Evolutionary conservation across 2,797 vertebrate species (phyloP).

Genomic region (Schizothorax lantsangensis): DNA sequence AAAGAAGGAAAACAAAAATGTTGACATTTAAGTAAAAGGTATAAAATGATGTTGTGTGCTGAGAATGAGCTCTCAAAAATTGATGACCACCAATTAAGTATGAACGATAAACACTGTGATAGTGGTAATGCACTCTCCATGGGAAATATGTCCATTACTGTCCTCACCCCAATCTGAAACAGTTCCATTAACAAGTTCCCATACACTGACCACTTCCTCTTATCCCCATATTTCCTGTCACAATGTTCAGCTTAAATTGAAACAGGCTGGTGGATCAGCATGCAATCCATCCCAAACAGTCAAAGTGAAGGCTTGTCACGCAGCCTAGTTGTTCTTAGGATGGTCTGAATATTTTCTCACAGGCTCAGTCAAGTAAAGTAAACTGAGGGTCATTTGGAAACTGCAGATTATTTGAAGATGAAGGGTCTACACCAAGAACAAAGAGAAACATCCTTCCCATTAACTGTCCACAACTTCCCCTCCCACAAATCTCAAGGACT

Average conservation of each 20-base stretch:
- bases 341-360: conserved; percentile 64
- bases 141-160: conserved; percentile 51
- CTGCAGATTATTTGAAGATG: conserved; percentile 29
- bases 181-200: conserved; percentile 69
- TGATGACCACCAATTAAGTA: neutral
- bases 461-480: conserved; percentile 5
- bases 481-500: conserved; percentile 13
- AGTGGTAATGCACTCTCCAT: conserved; percentile 7
- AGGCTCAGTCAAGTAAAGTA: conserved; percentile 42
- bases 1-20: neutral
- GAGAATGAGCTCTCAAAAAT: neutral
- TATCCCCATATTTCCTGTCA: conserved; percentile 71
- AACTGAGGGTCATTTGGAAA: conserved; percentile 43
- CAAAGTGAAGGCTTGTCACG: conserved; percentile 46
- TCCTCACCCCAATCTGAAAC: conserved; percentile 67
- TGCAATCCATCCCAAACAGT: conserved; percentile 53
- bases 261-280: conserved; percentile 64
- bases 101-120: conserved; percentile 5
- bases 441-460: conserved; percentile 29
- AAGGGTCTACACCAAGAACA: conserved; percentile 33
- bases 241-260: conserved; percentile 71
- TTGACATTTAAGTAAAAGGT: neutral
- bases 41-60: neutral
- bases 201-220: conserved; percentile 72
- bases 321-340: neutral